A percentile compares a stretch with the other conserved stretches of the same genome.
Conservation (phyloP, 92 coral and sea anemone species). For the Phenganax subtilis region DNA sequence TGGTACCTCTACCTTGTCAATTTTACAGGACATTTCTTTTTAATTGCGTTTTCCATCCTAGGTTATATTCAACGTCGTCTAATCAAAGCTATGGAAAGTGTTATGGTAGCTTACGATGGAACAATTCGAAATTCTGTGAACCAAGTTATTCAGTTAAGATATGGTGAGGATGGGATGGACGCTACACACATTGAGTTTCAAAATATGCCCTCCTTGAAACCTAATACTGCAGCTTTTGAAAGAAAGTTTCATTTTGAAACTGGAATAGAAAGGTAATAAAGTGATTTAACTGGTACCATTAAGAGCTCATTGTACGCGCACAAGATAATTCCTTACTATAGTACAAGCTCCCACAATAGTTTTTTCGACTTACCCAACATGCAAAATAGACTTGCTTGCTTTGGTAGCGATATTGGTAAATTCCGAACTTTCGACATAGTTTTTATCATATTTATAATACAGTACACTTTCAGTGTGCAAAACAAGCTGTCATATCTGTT, state of each 20-base stretch:
- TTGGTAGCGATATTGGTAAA: no score
- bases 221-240: slow-evolving; percentile 79
- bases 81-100: slow-evolving; percentile 99
- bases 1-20: no score
- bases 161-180: slow-evolving; percentile 99
- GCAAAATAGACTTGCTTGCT: no score
- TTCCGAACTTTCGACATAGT: no score
- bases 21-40: neutral
- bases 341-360: no score
- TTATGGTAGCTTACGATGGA: slow-evolving; percentile 93
- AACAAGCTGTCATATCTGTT: no score
- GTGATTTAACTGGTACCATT: neutral
- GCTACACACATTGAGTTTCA: slow-evolving; percentile 86
- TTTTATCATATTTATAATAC: no score
- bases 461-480: no score
- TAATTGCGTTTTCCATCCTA: slow-evolving; percentile 6
- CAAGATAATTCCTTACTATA: no score
- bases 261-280: slow-evolving; percentile 68
- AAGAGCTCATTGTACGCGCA: no score
- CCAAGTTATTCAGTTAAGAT: slow-evolving; percentile 89
- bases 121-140: slow-evolving; percentile 95
- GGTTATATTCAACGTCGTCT: slow-evolving; percentile 99
- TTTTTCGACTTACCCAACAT: no score
- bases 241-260: slow-evolving; percentile 89
- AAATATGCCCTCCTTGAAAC: slow-evolving; percentile 91